Evolutionary conservation across 2,113 vertebrate genomes (phyloP).

Genomic region (Silurus glanis): DNA sequence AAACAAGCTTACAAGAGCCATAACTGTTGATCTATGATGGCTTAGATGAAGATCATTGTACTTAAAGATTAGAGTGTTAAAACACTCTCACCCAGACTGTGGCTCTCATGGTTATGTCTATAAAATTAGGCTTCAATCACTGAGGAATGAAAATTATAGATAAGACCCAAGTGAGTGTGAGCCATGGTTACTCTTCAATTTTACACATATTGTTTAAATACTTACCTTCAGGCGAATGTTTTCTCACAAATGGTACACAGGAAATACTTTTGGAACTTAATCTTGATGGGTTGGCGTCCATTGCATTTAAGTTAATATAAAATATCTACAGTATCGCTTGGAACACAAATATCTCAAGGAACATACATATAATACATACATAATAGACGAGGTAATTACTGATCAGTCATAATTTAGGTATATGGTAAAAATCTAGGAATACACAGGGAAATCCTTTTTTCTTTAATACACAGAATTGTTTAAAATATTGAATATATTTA

Average conservation of each 20-base stretch:
- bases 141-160: conserved; percentile 27
- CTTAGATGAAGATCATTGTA: conserved; percentile 21
- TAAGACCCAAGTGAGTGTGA: conserved; percentile 20
- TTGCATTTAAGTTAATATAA: neutral
- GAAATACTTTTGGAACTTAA: neutral
- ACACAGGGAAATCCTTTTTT: too few relatives aligned
- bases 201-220: conserved; percentile 11
- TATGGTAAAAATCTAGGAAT: too few relatives aligned
- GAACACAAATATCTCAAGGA: neutral
- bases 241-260: neutral
- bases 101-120: conserved; percentile 28
- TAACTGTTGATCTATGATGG: conserved; percentile 30
- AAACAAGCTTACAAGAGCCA: conserved; percentile 25
- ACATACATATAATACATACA: too few relatives aligned
- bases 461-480: too few relatives aligned
- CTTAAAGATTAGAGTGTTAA: conserved; percentile 22
- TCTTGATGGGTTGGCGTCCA: neutral
- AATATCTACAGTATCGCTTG: neutral
- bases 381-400: too few relatives aligned
- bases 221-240: conserved; percentile 32
- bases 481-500: too few relatives aligned
- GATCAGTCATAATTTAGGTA: too few relatives aligned
- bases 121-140: conserved; percentile 21
- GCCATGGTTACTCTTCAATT: neutral
- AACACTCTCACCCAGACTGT: conserved; percentile 27